These are phyloP conservation scores for Mesocentrotus franciscanus DNA, from an alignment of 53 echinoderm and acorn worm species.

Conservation along the genomic window DNA sequence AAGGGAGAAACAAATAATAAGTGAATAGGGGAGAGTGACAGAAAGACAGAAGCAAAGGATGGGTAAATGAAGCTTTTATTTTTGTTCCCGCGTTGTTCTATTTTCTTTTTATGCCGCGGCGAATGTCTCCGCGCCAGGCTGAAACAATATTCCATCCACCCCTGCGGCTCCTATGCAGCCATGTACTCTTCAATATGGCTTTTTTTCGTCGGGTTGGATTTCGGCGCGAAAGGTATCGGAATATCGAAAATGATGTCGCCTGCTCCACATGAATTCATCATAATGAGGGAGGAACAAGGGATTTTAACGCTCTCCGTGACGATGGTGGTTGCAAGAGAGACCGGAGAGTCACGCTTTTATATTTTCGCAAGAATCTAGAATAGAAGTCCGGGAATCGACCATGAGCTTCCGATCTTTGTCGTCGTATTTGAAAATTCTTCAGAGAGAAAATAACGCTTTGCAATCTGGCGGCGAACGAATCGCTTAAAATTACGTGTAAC, in stretches of 20 bases:
- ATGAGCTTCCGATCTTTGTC: background rate
- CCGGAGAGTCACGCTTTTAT: background rate
- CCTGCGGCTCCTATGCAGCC: slow-evolving; percentile 27
- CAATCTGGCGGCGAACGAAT: slow-evolving; percentile 34
- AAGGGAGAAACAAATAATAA: no score
- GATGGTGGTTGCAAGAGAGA: slow-evolving; percentile 4
- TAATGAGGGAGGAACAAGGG: slow-evolving; percentile 1
- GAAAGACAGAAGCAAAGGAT: background rate
- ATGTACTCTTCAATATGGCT: slow-evolving; percentile 7
- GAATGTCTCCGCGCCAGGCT: slow-evolving; percentile 38
- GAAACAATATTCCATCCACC: slow-evolving; percentile 34
- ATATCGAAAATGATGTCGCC: slow-evolving; percentile 49
- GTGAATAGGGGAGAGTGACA: background rate
- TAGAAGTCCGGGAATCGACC: slow-evolving; percentile 23
- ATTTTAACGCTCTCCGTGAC: background rate
- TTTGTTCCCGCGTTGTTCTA: slow-evolving; percentile 34
- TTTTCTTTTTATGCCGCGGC: slow-evolving; percentile 38
- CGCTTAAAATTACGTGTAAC: slow-evolving; percentile 7
- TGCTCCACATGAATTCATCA: slow-evolving; percentile 51
- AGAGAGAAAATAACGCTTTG: background rate
- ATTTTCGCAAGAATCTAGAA: background rate
- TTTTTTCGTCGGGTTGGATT: slow-evolving; percentile 6
- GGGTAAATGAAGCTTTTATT: slow-evolving; percentile 33
- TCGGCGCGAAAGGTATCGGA: slow-evolving; percentile 36
- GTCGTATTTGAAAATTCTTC: slow-evolving; percentile 23